Evolutionary conservation across 2,797 vertebrate species (phyloP).

Genomic region (Coregonus sp.): DNA sequence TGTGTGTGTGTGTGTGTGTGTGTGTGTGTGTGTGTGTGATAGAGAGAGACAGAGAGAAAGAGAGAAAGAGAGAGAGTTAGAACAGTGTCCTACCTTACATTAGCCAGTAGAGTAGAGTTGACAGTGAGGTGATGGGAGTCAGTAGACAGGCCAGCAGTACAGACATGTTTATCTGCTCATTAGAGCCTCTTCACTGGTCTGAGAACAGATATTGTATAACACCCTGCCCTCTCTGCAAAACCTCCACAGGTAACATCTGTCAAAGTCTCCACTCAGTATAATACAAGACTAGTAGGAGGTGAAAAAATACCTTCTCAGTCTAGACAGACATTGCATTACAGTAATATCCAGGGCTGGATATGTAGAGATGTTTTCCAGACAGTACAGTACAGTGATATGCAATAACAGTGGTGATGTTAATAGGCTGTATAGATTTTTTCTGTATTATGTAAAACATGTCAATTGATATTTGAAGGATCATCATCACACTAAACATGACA

Average conservation of each 20-base stretch:
- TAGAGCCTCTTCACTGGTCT: neutral
- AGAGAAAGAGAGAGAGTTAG: too few relatives aligned
- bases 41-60: too few relatives aligned
- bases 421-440: too few relatives aligned
- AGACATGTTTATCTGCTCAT: neutral
- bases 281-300: too few relatives aligned
- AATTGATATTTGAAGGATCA: neutral
- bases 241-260: neutral
- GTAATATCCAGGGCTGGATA: too few relatives aligned
- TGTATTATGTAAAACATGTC: neutral
- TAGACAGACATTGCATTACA: too few relatives aligned
- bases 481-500: neutral
- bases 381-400: too few relatives aligned
- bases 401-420: too few relatives aligned
- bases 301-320: too few relatives aligned
- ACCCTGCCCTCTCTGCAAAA: neutral
- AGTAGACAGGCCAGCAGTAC: neutral
- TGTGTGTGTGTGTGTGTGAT: neutral
- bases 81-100: too few relatives aligned
- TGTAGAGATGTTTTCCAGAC: too few relatives aligned
- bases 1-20: constrained; percentile 11
- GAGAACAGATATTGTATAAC: neutral
- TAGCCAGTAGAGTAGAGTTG: neutral
- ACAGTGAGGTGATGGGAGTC: neutral
- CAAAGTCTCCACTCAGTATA: neutral